A percentile compares a stretch with the other conserved stretches of the same genome.
Conservation (phyloP, 2,888 invertebrate species). For the Tuberolachnus salignus region DNA sequence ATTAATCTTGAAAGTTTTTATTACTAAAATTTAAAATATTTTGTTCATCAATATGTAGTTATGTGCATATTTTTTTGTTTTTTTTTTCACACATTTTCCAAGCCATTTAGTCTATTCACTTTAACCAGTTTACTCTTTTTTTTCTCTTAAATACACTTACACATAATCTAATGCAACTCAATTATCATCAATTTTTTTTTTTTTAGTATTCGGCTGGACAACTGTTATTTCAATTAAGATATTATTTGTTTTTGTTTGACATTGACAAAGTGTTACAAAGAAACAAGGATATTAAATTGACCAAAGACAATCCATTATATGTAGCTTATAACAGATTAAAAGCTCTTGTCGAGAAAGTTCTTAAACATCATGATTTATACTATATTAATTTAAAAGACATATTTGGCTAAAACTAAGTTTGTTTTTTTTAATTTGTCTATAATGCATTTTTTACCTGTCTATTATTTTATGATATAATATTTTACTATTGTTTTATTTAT, state of each 20-base stretch:
- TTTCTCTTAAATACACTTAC: too few species aligned
- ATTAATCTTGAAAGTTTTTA: too few species aligned
- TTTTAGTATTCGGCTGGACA: slow-evolving; percentile 47
- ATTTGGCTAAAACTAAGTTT: background rate
- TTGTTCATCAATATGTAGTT: too few species aligned
- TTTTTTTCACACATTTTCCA: too few species aligned
- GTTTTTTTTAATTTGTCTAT: background rate
- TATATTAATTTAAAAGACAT: slow-evolving; percentile 44
- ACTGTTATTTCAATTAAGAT: slow-evolving; percentile 39
- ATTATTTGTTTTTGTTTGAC: slow-evolving; percentile 49
- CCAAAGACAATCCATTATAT: slow-evolving; percentile 16
- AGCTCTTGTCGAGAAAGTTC: slow-evolving; percentile 32
- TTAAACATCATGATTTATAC: slow-evolving; percentile 51
- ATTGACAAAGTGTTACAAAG: slow-evolving; percentile 47
- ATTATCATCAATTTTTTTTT: too few species aligned
- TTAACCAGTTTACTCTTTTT: too few species aligned
- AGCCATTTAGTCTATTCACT: too few species aligned
- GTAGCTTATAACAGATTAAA: slow-evolving; percentile 39
- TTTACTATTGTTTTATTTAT: background rate
- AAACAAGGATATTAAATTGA: slow-evolving; percentile 31
- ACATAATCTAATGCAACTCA: too few species aligned
- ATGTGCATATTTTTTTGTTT: too few species aligned
- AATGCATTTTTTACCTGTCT: background rate
- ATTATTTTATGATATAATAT: background rate
- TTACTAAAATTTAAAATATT: too few species aligned